phyloP scores from a whole-genome alignment of 2,113 vertebrate species.

The Pitta sordida region DNA sequence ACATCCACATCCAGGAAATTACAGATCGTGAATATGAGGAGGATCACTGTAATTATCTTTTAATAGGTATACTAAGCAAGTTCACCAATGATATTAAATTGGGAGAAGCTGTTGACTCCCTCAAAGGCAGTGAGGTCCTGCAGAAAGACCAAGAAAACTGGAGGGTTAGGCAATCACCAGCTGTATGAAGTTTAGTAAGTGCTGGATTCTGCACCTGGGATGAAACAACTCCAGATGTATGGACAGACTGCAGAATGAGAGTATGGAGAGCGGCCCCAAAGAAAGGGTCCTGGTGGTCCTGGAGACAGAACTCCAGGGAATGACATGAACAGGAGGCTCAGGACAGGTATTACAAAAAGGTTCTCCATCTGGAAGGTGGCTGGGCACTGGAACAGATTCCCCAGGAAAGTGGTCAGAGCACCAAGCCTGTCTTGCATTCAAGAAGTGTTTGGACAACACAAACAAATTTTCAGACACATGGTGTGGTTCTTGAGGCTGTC shows the following conservation, averaged over 20 bases:
- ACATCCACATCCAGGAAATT: too few species aligned
- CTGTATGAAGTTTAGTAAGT: neutral
- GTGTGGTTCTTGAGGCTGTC: neutral
- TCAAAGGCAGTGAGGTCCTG: neutral
- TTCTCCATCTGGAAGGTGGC: neutral
- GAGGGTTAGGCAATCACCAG: neutral
- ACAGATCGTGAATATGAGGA: too few species aligned
- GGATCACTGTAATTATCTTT: neutral
- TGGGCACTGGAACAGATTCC: neutral
- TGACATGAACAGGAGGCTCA: neutral
- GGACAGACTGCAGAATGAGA: neutral
- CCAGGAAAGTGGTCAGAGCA: neutral
- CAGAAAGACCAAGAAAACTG: neutral
- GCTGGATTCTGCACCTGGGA: fast-evolving
- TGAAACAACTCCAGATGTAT: neutral
- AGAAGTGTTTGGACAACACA: fast-evolving
- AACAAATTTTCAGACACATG: neutral
- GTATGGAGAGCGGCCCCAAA: neutral
- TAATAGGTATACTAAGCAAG: too few species aligned
- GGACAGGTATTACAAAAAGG: neutral
- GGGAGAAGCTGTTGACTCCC: neutral
- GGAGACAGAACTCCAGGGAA: neutral
- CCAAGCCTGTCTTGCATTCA: neutral
- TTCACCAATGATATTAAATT: too few species aligned
- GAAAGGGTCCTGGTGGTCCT: neutral